Evolutionary conservation across 2,113 vertebrate species (phyloP).

Genomic region (Aphelocoma coerulescens): DNA sequence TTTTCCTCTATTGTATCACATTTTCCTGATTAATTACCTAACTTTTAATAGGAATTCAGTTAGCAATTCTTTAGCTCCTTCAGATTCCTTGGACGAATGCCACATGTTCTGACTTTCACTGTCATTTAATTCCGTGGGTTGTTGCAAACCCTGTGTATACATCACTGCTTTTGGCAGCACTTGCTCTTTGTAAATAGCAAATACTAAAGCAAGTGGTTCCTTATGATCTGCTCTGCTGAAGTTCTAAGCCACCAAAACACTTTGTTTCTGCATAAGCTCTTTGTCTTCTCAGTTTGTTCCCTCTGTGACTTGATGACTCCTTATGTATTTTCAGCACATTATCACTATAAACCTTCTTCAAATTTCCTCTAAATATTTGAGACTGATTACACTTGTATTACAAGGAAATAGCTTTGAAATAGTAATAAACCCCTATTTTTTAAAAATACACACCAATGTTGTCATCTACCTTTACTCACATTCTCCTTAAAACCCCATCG

Average conservation of each 20-base stretch:
- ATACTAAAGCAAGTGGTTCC: background rate
- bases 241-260: background rate
- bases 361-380: background rate
- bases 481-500: background rate
- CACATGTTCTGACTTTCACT: background rate
- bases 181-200: background rate
- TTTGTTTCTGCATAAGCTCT: background rate
- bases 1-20: background rate
- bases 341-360: background rate
- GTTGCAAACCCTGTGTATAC: background rate
- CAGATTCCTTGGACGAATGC: slow-evolving; percentile 21
- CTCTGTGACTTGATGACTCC: background rate
- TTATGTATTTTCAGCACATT: background rate
- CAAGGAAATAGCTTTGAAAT: background rate
- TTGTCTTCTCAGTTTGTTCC: background rate
- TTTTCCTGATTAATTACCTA: slow-evolving; percentile 38
- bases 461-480: background rate
- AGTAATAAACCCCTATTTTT: background rate
- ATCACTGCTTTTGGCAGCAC: background rate
- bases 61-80: slow-evolving; percentile 2
- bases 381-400: background rate
- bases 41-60: slow-evolving; percentile 14
- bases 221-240: background rate
- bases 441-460: background rate
- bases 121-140: background rate